Evolutionary conservation across 2,797 vertebrate species (phyloP), one percentile per base, ranked within the genome.

Genomic region (Gymnopithys bicolor): DNA sequence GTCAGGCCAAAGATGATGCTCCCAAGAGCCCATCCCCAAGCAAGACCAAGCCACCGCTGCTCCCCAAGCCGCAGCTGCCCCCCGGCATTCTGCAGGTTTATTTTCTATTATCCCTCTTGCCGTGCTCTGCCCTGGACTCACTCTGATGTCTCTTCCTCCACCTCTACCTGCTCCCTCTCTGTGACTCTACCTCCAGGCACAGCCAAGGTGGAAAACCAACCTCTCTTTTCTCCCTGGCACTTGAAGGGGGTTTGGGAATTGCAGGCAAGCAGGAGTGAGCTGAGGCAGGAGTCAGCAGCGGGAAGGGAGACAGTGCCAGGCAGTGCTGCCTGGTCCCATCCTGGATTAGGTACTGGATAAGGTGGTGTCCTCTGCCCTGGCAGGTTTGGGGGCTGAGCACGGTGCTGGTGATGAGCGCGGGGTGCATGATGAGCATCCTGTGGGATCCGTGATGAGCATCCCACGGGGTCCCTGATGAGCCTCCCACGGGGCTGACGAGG

Each of bases 11-110:
- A 66, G 91, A 37, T 0, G 71, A 87, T 12, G 64, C 59, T 74
- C 11, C 62, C 4, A 2, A 9, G 63, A 84, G 69, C 5, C n/a
- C 45, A 0, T 37, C 66, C 33, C 35, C 95, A 15, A 62, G 53
- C 49, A 95, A 92, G 89, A 84, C 91, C 94, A 99, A 98, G 94
- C 98, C 98, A 0, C 95, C 97, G 17, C 98, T 99, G 52, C 98
- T 98, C 19, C 98, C 98, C 64, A 99, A 99, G 97, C 98, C 98
- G 13, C 93, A 91, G 84, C 91, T 96, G 55, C 96, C 88, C 52
- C 84, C 95, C 35, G 63, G 86, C 78, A 62, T 92, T 3, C 71
- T 56, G 88, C 98, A 99, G 99, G 98, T 99, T 98, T 95, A 98
- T 89, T 97, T 93, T 95, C 94, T 77, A 69, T 92, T 94, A 79